Percentiles rank a stretch among this genome's conserved stretches.
Conservation (phyloP, 1,140 invertebrate species). For the Formica exsecta region DNA sequence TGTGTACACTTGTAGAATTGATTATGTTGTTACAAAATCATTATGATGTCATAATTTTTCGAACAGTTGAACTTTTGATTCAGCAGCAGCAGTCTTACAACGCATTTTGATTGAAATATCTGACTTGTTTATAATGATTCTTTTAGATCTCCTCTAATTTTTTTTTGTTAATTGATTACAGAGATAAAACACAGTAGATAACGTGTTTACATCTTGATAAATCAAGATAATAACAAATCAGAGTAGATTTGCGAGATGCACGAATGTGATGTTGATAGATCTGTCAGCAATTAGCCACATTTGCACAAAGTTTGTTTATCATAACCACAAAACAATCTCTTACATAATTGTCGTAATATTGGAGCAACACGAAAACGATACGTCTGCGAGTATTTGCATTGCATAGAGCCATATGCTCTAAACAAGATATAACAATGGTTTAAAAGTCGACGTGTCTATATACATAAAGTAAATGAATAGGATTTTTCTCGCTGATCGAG, state of each 20-base stretch:
- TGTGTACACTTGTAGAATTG: neutral
- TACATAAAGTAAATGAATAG: too few relatives aligned
- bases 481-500: too few relatives aligned
- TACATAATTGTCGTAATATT: constrained; percentile 21
- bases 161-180: neutral
- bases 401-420: neutral
- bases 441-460: neutral
- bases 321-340: neutral
- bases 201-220: neutral
- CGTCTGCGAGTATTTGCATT: neutral
- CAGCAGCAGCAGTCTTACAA: neutral
- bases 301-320: constrained; percentile 22
- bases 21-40: neutral
- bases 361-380: neutral
- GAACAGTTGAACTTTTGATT: neutral
- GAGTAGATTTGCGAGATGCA: neutral
- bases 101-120: neutral
- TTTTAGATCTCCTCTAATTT: too few relatives aligned
- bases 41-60: neutral
- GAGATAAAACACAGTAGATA: neutral
- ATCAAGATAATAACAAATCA: neutral
- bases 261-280: neutral
- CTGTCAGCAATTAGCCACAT: neutral
- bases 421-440: neutral
- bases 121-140: neutral